A percentile compares a stretch with the other conserved stretches of the same genome.
These are phyloP conservation scores for Aleiodes leptofemur DNA, from an alignment of 2,888 invertebrate genomes.

Conservation along the genomic window DNA sequence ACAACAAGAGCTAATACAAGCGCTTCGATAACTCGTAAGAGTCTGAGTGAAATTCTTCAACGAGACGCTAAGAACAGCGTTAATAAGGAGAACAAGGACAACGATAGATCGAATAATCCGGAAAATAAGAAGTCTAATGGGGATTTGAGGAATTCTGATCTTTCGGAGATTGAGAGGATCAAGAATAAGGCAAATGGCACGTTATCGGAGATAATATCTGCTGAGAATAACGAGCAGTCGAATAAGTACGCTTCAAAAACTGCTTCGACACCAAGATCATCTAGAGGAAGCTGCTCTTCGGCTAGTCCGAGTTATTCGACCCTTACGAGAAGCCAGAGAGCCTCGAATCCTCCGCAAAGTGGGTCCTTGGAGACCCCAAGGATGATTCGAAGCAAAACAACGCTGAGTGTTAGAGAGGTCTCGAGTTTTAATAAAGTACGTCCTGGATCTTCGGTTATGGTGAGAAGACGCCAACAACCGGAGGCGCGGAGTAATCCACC, in stretches of 20 bases:
- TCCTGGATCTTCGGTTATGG: constrained; percentile 67
- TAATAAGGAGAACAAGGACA: constrained; percentile 54
- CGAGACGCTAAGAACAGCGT: constrained; percentile 54
- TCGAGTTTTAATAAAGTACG: constrained; percentile 59
- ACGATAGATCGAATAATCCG: constrained; percentile 36
- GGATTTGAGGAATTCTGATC: constrained; percentile 4
- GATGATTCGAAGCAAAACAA: constrained; percentile 70
- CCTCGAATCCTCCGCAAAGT: constrained; percentile 18
- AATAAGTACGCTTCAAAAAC: constrained; percentile 22
- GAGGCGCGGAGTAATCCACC: constrained; percentile 34
- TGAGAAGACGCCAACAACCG: constrained; percentile 63
- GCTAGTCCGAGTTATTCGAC: constrained; percentile 70
- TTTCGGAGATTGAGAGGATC: constrained; percentile 31
- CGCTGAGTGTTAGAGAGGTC: constrained; percentile 63
- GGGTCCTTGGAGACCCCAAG: constrained; percentile 60
- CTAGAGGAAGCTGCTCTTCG: constrained; percentile 49
- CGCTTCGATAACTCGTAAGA: constrained; percentile 53
- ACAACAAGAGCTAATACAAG: constrained; percentile 55
- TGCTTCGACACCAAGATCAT: constrained; percentile 32
- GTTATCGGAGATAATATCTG: constrained; percentile 28
- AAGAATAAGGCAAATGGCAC: constrained; percentile 41
- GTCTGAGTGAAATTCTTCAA: constrained; percentile 52
- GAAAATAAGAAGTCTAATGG: constrained; percentile 39
- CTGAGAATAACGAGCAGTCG: constrained; percentile 43
- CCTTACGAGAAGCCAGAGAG: constrained; percentile 72